phyloP scores from a whole-genome alignment of 2,113 vertebrate species.

The Psammodynastes pulverulentus region DNA sequence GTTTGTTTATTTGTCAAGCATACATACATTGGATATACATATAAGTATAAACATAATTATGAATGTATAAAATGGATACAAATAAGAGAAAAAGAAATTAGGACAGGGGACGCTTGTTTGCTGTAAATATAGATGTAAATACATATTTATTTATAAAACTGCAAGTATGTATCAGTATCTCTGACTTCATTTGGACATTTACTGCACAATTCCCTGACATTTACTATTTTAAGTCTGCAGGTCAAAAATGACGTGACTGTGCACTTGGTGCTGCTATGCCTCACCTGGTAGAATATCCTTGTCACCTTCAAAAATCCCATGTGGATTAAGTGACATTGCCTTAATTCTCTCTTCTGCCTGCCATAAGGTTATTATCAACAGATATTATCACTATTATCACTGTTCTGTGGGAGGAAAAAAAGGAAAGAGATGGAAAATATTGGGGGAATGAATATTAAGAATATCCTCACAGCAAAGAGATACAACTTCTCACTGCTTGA shows the following conservation, averaged over 20 bases:
- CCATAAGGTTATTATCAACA: neutral
- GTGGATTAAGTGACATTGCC: conserved; percentile 62
- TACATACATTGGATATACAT: no score
- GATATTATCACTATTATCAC: neutral
- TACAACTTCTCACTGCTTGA: neutral
- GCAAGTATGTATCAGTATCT: neutral
- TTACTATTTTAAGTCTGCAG: conserved; percentile 46
- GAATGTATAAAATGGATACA: no score
- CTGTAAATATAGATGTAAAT: neutral
- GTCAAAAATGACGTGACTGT: conserved; percentile 76
- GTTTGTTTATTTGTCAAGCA: no score
- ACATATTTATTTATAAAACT: neutral
- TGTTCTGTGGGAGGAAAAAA: neutral
- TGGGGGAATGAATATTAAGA: neutral
- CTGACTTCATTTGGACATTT: neutral
- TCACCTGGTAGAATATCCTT: conserved; percentile 81
- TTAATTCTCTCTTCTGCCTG: neutral
- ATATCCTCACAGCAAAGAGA: neutral
- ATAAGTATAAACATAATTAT: no score
- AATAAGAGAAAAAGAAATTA: no score
- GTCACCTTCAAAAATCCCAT: conserved; percentile 84
- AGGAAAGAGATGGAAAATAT: neutral
- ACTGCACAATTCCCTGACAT: neutral
- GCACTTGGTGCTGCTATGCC: conserved; percentile 75
- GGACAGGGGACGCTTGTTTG: no score